Evolutionary conservation across 2,113 vertebrate species (phyloP).

Genomic region (Pseudolaguvia tuberculata): DNA sequence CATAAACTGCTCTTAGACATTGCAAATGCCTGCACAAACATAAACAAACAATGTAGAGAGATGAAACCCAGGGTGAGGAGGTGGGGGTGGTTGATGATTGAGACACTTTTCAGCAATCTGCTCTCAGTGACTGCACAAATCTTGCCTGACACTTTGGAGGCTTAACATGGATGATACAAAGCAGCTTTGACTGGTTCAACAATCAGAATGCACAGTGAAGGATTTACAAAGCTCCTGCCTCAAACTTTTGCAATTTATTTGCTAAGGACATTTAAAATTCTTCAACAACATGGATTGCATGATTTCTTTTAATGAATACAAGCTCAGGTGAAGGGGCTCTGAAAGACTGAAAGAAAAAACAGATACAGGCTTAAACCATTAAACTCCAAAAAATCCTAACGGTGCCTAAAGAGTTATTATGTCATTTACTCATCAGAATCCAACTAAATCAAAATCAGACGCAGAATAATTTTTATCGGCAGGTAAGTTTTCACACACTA

Average conservation of each 20-base stretch:
- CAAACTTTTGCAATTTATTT: slow-evolving; percentile 47
- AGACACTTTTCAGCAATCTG: slow-evolving; percentile 48
- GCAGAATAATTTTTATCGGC: no score
- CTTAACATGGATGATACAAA: slow-evolving; percentile 49
- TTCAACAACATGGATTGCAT: slow-evolving; percentile 20
- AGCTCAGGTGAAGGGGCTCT: slow-evolving; percentile 21
- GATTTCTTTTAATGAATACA: slow-evolving; percentile 38
- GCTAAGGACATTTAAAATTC: slow-evolving; percentile 44
- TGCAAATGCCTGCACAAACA: background rate
- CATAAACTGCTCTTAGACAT: slow-evolving; percentile 10
- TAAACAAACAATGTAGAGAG: slow-evolving; percentile 34
- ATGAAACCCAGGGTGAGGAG: slow-evolving; percentile 46
- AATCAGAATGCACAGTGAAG: slow-evolving; percentile 46
- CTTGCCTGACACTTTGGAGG: slow-evolving; percentile 57
- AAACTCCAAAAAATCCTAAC: no score
- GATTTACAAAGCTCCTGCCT: slow-evolving; percentile 51
- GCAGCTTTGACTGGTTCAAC: slow-evolving; percentile 40
- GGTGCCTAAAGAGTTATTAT: no score
- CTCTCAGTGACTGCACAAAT: slow-evolving; percentile 56
- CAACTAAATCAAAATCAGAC: no score
- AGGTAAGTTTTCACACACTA: no score
- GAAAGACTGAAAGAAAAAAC: background rate
- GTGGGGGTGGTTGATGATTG: background rate
- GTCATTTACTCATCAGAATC: no score
- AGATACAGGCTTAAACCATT: background rate